Base-by-base conservation (phyloP, 2,888 invertebrate species). In the Cepaea hortensis region DNA sequence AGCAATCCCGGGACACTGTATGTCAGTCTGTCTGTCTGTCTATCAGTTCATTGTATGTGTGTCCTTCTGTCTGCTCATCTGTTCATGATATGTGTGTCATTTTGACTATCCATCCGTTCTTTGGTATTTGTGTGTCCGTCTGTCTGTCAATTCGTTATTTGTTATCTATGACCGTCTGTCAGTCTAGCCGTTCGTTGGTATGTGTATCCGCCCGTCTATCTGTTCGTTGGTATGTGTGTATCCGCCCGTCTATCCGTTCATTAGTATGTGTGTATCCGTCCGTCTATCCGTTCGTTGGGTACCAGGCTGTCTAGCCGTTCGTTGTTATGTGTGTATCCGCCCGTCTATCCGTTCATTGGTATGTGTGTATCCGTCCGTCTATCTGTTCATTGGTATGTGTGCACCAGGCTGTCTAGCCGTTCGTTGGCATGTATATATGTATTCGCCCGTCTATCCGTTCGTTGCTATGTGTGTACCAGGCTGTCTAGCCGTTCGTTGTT, bases 1-100 rank as follows among this genome's bases (percentile, higher is more conserved):
- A 35, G 35, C 35, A 35, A 35, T 35, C 35, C 35, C 35, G 35
- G 35, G 35, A 35, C 35, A 35, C 11, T 55, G 55, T 55, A 55
- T 79, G 48, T 79, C 6, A n/a, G 48, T 79, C 79, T 79, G 48
- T 79, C n/a, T 55, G 18, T 79, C 55, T 79, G 55, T 35, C 1
- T 35, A 35, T 35, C 35, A 0, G 35, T 35, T 35, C 35, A 35
- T 35, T 0, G 35, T 35, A 35, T 35, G 35, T 35, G 35, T 79
- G 18, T 79, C 35, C 35, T 9, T 79, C 61, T 55, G n/a, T 13
- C 13, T 82, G 20, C 46, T 7, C 70, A 20, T 48, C 70, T 79
- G 7, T 35, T 35, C 35, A 35, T 48, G 65, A n/a, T 72, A 61
- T 68, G 23, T 65, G 46, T 46, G 18, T n/a, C 62, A 68, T 35